These are phyloP conservation scores for Tetragonisca angustula DNA, from an alignment of 2,888 invertebrate genomes.

Conservation along the genomic window DNA sequence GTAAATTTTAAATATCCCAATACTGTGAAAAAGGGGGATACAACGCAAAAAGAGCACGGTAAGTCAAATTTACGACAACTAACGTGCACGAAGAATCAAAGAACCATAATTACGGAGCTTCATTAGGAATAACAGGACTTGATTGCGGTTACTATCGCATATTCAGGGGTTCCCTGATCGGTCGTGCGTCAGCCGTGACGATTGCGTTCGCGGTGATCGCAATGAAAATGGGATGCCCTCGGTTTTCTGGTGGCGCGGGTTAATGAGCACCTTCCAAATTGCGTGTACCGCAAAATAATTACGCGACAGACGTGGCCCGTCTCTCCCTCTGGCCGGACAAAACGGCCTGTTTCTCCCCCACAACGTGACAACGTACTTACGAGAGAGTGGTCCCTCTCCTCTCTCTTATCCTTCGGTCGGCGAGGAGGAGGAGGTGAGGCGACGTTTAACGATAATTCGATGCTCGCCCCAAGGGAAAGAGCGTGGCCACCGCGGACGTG, in stretches of 20 bases:
- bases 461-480: conserved; percentile 39
- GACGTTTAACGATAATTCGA: conserved; percentile 63
- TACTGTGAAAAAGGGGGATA: too few species aligned
- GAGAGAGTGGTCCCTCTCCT: neutral
- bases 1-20: too few species aligned
- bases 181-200: neutral
- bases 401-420: neutral
- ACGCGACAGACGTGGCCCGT: conserved; percentile 8
- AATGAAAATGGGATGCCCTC: too few species aligned
- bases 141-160: neutral
- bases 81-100: too few species aligned
- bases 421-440: conserved; percentile 24
- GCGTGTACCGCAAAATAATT: conserved; percentile 50
- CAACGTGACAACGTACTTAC: conserved; percentile 17
- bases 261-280: conserved; percentile 35
- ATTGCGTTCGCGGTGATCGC: neutral
- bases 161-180: neutral
- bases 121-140: conserved; percentile 24
- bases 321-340: neutral
- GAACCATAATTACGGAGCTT: neutral
- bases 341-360: conserved; percentile 7
- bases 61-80: too few species aligned
- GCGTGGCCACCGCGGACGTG: conserved; percentile 40
- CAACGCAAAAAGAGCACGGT: too few species aligned
- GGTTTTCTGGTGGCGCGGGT: neutral